Base-by-base conservation (phyloP, 2,888 invertebrate genomes). In the Drosophila anomelani region DNA sequence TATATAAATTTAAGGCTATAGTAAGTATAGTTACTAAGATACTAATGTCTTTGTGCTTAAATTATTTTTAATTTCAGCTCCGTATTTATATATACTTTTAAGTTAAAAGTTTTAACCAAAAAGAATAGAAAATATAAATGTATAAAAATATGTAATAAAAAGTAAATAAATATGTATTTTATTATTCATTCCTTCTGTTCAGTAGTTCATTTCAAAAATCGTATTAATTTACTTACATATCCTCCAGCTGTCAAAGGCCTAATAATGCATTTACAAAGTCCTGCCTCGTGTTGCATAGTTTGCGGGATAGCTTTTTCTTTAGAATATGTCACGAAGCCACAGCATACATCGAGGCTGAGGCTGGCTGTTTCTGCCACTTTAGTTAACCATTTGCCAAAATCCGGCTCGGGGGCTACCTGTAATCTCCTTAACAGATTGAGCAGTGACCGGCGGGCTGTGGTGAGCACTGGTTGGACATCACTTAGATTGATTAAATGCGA, bases 401-500 rank as follows among this genome's bases (percentile, higher is more conserved):
- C 20, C 15, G 5, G 44, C 44, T 46, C 39, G 5, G 23, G 23
- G 39, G 39, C 62, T 47, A 64, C 61, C 61, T 61, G 63, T 23
- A 63, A 59, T 49, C 62, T 61, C 26, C 62, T 56, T 59, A 51
- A 51, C 66, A 57, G 67, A 67, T 61, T 60, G 75, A 29, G 59
- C 60, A 44, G 23, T 39, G 29, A 29, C 58, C 67, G 44, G 32
- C 17, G 44, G 56, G 17, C 39, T 43, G 55, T 61, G 54, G 60
- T 51, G 10, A 51, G 17, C 36, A 43, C 54, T 34, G 56, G 58
- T 54, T 43, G 56, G 58, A 55, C 59, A 67, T 59, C 74, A 75
- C 74, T 75, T 74, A 68, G 55, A 68, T 59, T 75, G 74, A 75
- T 75, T 75, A 75, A 75, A 75, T 75, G 76, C 49, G 54, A 43